Conservation (phyloP, 2,888 invertebrate genomes). For the Drosophila phalerata region DNA sequence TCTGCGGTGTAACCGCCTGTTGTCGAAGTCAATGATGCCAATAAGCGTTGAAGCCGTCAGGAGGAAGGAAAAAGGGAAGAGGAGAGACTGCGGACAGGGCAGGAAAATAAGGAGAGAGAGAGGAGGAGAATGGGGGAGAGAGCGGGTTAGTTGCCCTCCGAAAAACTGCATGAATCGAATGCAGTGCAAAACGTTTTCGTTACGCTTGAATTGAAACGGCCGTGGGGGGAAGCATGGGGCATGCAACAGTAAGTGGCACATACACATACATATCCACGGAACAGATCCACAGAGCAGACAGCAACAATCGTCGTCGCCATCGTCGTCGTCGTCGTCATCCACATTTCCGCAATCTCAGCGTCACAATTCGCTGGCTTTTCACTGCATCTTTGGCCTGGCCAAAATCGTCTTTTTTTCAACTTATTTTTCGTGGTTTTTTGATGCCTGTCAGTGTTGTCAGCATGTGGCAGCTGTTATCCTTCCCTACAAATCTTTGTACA, state of each 20-base stretch:
- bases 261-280: not conserved
- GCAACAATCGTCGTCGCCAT: constrained; percentile 31
- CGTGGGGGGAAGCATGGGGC: constrained; percentile 25
- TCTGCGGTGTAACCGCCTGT: constrained; percentile 71
- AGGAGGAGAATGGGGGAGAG: not conserved
- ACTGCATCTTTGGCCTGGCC: constrained; percentile 47
- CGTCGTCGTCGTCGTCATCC: constrained; percentile 42
- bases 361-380: constrained; percentile 72
- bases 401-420: constrained; percentile 14
- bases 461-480: constrained; percentile 23
- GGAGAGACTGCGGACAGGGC: not conserved
- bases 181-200: constrained; percentile 74
- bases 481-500: not conserved
- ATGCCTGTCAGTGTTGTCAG: constrained; percentile 41
- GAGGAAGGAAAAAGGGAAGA: not conserved
- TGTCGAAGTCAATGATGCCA: constrained; percentile 75
- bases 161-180: constrained; percentile 51
- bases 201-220: constrained; percentile 71
- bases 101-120: not conserved
- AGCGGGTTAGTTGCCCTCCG: not conserved
- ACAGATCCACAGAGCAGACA: constrained; percentile 17
- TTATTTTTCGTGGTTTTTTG: constrained; percentile 31
- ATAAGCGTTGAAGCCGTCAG: constrained; percentile 55
- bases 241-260: constrained; percentile 29
- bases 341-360: constrained; percentile 52